Evolutionary conservation across 2,888 invertebrate genomes (phyloP).

Genomic region (Chaetogeoica ovagalla): DNA sequence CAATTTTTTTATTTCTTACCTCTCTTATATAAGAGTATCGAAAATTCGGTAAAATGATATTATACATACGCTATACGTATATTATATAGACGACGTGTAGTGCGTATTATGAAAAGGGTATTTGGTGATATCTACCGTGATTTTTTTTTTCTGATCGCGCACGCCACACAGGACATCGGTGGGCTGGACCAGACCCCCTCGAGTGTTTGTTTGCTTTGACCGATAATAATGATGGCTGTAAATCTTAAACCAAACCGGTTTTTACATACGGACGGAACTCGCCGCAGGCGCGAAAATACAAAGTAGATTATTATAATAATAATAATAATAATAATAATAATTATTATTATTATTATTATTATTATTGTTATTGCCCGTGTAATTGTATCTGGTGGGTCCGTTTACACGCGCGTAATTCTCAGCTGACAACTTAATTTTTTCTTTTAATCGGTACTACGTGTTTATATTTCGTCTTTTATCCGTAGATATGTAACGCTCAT

Average conservation of each 20-base stretch:
- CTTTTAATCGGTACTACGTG: slow-evolving; percentile 8
- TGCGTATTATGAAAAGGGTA: background rate
- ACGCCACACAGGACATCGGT: background rate
- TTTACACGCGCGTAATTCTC: background rate
- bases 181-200: slow-evolving; percentile 21
- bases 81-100: background rate
- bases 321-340: too few relatives aligned
- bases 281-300: slow-evolving; percentile 18
- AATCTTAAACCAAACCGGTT: slow-evolving; percentile 45
- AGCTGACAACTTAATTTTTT: slow-evolving; percentile 40
- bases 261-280: background rate
- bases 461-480: background rate
- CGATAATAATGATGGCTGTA: slow-evolving; percentile 7
- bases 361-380: background rate
- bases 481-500: background rate
- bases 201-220: slow-evolving; percentile 44
- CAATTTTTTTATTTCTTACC: too few relatives aligned
- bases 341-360: too few relatives aligned
- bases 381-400: slow-evolving; percentile 11
- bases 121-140: background rate
- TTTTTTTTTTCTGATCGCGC: slow-evolving; percentile 8
- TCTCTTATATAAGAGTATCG: background rate
- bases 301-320: slow-evolving; percentile 44
- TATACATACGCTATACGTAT: too few relatives aligned
- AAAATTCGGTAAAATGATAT: slow-evolving; percentile 35